Evolutionary conservation across 2,797 vertebrate genomes (phyloP).

Genomic region (Pseudochaenichthys georgianus): DNA sequence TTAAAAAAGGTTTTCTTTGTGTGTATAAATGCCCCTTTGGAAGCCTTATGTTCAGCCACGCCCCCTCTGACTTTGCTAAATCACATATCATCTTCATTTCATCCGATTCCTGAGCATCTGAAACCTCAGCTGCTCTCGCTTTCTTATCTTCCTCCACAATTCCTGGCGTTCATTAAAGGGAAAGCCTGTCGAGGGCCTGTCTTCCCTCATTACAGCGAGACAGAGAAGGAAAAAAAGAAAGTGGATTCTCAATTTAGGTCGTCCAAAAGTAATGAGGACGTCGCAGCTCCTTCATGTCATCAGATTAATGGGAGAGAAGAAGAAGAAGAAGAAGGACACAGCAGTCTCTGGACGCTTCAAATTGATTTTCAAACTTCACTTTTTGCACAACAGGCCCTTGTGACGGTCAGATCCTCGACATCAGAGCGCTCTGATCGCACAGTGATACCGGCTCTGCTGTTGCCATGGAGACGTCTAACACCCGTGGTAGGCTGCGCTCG

Average conservation of each 20-base stretch:
- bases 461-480: conserved; percentile 59
- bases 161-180: conserved; percentile 49
- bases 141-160: conserved; percentile 48
- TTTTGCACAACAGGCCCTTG: conserved; percentile 14
- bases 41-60: neutral
- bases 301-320: conserved; percentile 49
- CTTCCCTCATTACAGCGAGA: conserved; percentile 63
- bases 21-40: conserved; percentile 7
- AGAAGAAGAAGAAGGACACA: conserved; percentile 25
- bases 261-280: conserved; percentile 61
- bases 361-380: conserved; percentile 25
- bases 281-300: conserved; percentile 52
- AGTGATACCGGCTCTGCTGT: conserved; percentile 45
- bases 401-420: conserved; percentile 35
- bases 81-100: conserved; percentile 12
- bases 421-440: conserved; percentile 20
- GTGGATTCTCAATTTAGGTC: conserved; percentile 36
- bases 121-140: conserved; percentile 12
- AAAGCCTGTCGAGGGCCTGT: conserved; percentile 44
- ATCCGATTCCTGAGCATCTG: neutral
- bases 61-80: conserved; percentile 14
- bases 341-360: conserved; percentile 41
- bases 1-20: conserved; percentile 5
- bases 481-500: too few relatives aligned
- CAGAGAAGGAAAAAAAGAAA: conserved; percentile 37